These are phyloP conservation scores for Zosterops pallidus DNA, from an alignment of 2,113 vertebrate species.

Conservation along the genomic window DNA sequence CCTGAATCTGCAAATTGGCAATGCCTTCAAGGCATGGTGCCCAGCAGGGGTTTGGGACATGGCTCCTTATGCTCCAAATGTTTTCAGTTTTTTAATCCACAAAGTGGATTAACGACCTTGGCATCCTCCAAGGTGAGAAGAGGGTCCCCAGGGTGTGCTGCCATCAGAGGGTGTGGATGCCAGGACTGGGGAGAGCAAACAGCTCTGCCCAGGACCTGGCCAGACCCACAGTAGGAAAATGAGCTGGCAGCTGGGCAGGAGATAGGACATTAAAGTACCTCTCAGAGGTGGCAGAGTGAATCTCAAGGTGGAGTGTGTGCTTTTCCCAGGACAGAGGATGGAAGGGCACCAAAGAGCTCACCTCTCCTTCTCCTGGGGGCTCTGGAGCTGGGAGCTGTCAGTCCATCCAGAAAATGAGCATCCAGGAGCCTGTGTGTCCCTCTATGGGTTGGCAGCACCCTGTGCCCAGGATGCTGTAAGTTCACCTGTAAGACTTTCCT, in stretches of 20 bases:
- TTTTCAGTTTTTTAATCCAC: neutral
- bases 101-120: fast-evolving
- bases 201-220: neutral
- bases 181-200: no score
- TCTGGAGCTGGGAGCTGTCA: neutral
- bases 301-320: neutral
- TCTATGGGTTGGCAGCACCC: neutral
- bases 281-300: neutral
- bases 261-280: neutral
- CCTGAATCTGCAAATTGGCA: neutral
- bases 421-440: neutral
- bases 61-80: neutral
- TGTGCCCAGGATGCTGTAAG: neutral
- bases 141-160: neutral
- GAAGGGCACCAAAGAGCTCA: neutral
- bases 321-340: neutral
- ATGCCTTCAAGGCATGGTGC: neutral
- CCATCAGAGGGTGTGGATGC: neutral
- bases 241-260: neutral
- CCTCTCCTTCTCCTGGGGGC: neutral
- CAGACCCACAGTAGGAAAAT: neutral
- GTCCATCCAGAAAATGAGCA: neutral
- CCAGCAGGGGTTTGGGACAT: neutral
- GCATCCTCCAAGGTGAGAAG: neutral
- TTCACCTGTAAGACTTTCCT: neutral